Evolutionary conservation across 2,888 invertebrate species (phyloP), one percentile per base, ranked within the genome.

Genomic region (Orchesella flavescens): DNA sequence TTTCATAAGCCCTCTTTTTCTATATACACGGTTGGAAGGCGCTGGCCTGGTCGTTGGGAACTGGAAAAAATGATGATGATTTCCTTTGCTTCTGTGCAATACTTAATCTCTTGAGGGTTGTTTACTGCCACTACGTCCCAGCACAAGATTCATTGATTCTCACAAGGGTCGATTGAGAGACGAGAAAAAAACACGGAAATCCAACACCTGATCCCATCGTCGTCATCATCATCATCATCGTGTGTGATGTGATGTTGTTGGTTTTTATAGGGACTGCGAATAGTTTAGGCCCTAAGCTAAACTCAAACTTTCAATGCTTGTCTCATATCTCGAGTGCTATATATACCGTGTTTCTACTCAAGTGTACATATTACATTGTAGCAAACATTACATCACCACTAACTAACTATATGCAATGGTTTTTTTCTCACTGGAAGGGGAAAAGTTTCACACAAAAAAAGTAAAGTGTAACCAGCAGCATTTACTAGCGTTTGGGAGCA

Each of bases 131-230:
- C 77, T 81, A 53, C 49, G 82, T 76, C 82, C 75, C 83, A 61
- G 66, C 79, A 76, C 71, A 79, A 85, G 84, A 85, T 85, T 84
- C 84, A 84, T 84, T 85, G 84, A 85, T 85, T 85, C 79, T 83
- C 77, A 59, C 77, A 84, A 84, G 84, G 84, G 80, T 77, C 79
- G 81, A 84, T 84, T 81, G 82, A 57, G 82, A 57, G 76, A 74
- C 49, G 76, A 76, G 80, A 75, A 72, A 82, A 74, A 79, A 61
- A 72, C 74, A 79, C 71, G 78, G 85, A 85, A 85, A 82, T 74
- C 82, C 78, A 85, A 85, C 85, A 85, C 83, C 83, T 85, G 85
- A 85, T 85, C 85, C 85, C 85, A 83, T 83, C 75, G 66, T 83
- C 81, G 59, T 80, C 80, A 72, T 75, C 49, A 49, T 57, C 61